Evolutionary conservation across 2,113 vertebrate species (phyloP), one percentile per base, ranked within the genome.

Genomic region (Prionailurus bengalensis): DNA sequence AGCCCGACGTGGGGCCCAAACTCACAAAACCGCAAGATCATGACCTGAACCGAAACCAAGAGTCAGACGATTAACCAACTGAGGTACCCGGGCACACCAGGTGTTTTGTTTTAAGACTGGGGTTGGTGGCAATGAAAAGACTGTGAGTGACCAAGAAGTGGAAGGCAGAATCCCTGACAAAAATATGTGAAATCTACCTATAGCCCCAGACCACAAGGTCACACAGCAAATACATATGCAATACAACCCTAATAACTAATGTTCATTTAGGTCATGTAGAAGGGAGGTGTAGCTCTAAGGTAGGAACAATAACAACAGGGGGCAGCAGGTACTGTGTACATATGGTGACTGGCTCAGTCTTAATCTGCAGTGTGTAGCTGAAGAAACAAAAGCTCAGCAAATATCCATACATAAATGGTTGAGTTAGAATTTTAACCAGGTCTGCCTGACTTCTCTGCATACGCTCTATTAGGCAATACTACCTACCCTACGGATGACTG

Each of bases 151-250:
- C 25, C 33, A 93, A 86, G 51, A 86, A 95, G 51, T 74, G 5
- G 31, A 86, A 84, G 45, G 86, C 58, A 55, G 39, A 71, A 71
- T 92, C 14, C 16, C 8, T 96, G n/a, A 97, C 27, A 42, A 94
- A 94, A 48, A 61, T 19, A 76, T 6, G 27, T 73, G 89, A 92
- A 79, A 63, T 63, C 45, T 84, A 96, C 25, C 66, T 86, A 21
- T 29, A 63, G 17, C 79, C 33, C 33, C 63, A 90, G 53, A 93
- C 10, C 27, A 91, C 58, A 84, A 79, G 97, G 39, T 80, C 80
- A 70, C 36, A 31, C 94, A 74, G 45, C 58, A 95, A 95, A 73
- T 42, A 55, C 17, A 87, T 74, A 15, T 89, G 13, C 73, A 88
- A 82, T 39, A 66, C 23, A 86, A 73, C 12, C 21, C 2, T 73